Evolutionary conservation across 2,888 invertebrate genomes (phyloP).

Genomic region (Lissonota sp.): DNA sequence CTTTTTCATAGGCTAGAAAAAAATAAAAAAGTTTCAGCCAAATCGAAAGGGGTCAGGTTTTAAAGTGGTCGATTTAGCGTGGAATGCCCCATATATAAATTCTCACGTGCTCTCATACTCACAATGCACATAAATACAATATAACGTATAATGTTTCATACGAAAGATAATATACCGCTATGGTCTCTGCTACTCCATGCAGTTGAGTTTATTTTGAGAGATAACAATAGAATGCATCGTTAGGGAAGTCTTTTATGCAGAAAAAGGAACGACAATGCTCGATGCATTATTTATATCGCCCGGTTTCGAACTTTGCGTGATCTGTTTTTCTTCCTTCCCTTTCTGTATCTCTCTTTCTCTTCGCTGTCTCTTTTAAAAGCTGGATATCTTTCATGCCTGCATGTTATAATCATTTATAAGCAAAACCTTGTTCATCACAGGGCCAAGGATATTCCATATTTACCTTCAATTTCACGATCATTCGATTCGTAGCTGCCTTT

Average conservation of each 20-base stretch:
- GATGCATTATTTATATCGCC: slow-evolving; percentile 81
- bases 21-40: too few species aligned
- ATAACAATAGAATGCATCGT: slow-evolving; percentile 79
- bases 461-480: slow-evolving; percentile 38
- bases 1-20: too few species aligned
- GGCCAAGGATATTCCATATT: slow-evolving; percentile 39
- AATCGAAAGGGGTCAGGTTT: too few species aligned
- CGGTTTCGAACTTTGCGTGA: slow-evolving; percentile 47
- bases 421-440: slow-evolving; percentile 30
- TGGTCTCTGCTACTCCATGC: slow-evolving; percentile 20
- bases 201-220: slow-evolving; percentile 77
- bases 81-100: too few species aligned
- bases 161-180: slow-evolving; percentile 73
- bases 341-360: slow-evolving; percentile 14
- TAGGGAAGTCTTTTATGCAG: slow-evolving; percentile 77
- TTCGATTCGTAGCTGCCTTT: slow-evolving; percentile 8
- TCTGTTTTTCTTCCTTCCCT: slow-evolving; percentile 22
- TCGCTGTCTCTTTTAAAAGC: background rate
- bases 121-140: slow-evolving; percentile 66
- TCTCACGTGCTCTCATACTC: slow-evolving; percentile 23
- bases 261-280: slow-evolving; percentile 80
- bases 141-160: slow-evolving; percentile 74
- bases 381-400: slow-evolving; percentile 76
- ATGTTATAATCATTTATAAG: slow-evolving; percentile 71
- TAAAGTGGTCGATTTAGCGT: too few species aligned